These are phyloP conservation scores for Sparidentex hasta DNA, from an alignment of 2,797 vertebrate species.

Conservation along the genomic window DNA sequence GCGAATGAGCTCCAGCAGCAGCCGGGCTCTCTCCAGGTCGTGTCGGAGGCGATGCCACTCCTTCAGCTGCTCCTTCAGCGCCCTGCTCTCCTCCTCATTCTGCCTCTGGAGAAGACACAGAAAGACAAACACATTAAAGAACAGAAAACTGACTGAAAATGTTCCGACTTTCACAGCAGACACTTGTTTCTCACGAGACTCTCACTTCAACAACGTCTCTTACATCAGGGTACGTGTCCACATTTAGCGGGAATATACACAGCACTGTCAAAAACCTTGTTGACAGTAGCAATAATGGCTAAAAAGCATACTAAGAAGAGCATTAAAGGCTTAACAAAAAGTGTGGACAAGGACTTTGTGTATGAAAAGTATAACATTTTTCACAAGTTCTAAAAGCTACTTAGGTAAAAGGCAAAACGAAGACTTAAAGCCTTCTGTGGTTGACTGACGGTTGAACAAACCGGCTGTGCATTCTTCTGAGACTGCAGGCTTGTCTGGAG, in stretches of 20 bases:
- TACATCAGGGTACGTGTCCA: neutral
- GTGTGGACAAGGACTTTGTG: too few species aligned
- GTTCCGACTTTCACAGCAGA: neutral
- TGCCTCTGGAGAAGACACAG: constrained; percentile 84
- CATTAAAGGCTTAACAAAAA: neutral
- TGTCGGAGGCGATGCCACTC: constrained; percentile 97
- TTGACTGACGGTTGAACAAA: constrained; percentile 84
- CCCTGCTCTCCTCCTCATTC: constrained; percentile 92
- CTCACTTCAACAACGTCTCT: neutral
- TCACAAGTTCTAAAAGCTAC: constrained; percentile 29
- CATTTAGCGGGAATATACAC: neutral
- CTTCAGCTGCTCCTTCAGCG: constrained; percentile 95
- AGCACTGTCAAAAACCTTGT: neutral
- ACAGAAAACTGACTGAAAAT: neutral
- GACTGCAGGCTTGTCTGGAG: constrained; percentile 94
- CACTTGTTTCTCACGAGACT: neutral
- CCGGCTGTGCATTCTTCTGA: constrained; percentile 92
- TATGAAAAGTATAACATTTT: neutral
- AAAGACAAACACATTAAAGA: constrained; percentile 8
- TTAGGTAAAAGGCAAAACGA: constrained; percentile 31
- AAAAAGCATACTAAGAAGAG: neutral
- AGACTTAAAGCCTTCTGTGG: constrained; percentile 49
- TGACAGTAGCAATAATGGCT: neutral
- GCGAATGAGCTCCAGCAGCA: constrained; percentile 95
- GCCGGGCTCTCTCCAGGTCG: constrained; percentile 94